Evolutionary conservation across 2,888 invertebrate species (phyloP).

Genomic region (Harpalus rufipes): DNA sequence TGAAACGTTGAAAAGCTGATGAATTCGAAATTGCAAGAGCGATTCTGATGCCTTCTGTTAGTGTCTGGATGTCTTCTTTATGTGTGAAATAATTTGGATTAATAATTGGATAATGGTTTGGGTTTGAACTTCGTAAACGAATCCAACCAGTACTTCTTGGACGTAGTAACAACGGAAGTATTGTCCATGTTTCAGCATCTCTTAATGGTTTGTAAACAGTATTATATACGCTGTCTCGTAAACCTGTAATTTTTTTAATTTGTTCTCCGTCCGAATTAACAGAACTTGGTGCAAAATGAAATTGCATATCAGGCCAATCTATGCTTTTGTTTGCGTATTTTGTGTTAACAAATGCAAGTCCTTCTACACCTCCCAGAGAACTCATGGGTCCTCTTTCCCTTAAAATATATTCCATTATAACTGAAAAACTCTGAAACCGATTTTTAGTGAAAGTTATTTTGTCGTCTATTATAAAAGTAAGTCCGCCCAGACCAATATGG

Average conservation of each 20-base stretch:
- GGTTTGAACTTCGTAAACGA: conserved; percentile 89
- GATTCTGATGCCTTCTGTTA: conserved; percentile 91
- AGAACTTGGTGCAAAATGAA: conserved; percentile 92
- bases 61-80: conserved; percentile 87
- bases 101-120: conserved; percentile 89
- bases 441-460: conserved; percentile 88
- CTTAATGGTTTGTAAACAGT: conserved; percentile 91
- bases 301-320: conserved; percentile 91
- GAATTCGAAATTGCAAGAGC: conserved; percentile 89
- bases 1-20: conserved; percentile 88
- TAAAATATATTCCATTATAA: conserved; percentile 89
- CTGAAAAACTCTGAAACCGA: conserved; percentile 87
- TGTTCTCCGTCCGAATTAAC: conserved; percentile 91
- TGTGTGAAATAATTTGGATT: conserved; percentile 96
- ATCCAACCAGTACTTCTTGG: conserved; percentile 94
- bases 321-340: conserved; percentile 89
- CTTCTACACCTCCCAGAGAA: conserved; percentile 89
- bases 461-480: conserved; percentile 90
- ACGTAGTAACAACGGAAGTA: conserved; percentile 88
- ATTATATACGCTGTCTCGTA: conserved; percentile 89
- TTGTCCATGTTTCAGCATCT: conserved; percentile 90
- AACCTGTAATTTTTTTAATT: conserved; percentile 86
- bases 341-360: conserved; percentile 91
- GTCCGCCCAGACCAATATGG: conserved; percentile 91
- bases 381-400: conserved; percentile 92